Conservation (phyloP, 2,888 invertebrate genomes). For the Allacma fusca region DNA sequence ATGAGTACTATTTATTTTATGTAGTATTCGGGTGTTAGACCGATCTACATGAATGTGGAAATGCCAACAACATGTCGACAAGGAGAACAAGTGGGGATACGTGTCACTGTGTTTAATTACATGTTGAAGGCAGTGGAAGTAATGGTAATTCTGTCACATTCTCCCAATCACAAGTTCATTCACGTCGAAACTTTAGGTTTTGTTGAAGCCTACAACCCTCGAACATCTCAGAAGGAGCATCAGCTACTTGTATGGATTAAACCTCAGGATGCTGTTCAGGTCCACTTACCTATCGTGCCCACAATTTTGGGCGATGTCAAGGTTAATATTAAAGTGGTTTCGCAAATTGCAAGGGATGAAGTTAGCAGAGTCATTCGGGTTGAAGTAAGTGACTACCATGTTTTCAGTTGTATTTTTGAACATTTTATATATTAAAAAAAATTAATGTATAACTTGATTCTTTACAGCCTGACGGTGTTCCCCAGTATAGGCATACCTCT, state of each 20-base stretch:
- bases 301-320: conserved; percentile 76
- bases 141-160: conserved; percentile 83
- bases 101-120: conserved; percentile 94
- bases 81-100: conserved; percentile 92
- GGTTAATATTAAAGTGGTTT: conserved; percentile 79
- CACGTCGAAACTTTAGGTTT: conserved; percentile 86
- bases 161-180: conserved; percentile 87
- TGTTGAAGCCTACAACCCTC: conserved; percentile 82
- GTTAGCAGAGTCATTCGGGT: conserved; percentile 74
- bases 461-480: conserved; percentile 82
- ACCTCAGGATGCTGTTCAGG: conserved; percentile 80
- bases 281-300: conserved; percentile 90
- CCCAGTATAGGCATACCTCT: conserved; percentile 91
- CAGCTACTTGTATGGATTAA: conserved; percentile 90
- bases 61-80: conserved; percentile 83
- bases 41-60: conserved; percentile 94
- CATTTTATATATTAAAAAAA: too few relatives aligned
- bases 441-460: too few relatives aligned
- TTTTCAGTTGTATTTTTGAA: too few relatives aligned
- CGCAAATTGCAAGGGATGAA: conserved; percentile 77
- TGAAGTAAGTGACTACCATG: conserved; percentile 66
- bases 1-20: background rate
- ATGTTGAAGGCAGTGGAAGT: conserved; percentile 84
- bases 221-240: conserved; percentile 91
- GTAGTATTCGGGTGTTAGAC: conserved; percentile 85